Percentiles rank a stretch among this genome's conserved stretches.
These are phyloP conservation scores for Mesembrinibis cayennensis DNA, from an alignment of 2,113 vertebrate species.

Conservation along the genomic window DNA sequence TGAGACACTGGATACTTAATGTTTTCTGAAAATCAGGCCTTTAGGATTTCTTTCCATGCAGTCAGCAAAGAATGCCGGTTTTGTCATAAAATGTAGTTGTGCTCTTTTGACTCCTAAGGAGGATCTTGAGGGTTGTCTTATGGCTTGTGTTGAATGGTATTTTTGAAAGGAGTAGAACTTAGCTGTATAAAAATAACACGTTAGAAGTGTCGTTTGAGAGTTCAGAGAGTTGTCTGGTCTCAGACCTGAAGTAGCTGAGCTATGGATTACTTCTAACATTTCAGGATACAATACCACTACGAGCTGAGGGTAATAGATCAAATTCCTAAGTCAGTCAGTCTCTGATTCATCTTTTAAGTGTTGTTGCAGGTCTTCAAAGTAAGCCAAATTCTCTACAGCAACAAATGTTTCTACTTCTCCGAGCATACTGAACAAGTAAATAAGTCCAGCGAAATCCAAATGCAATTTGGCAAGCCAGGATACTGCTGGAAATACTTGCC, in stretches of 20 bases:
- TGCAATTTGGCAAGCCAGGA: neutral
- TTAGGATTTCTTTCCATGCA: neutral
- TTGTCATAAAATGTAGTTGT: neutral
- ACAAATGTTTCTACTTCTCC: neutral
- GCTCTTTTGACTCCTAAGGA: neutral
- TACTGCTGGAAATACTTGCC: slow-evolving; percentile 14
- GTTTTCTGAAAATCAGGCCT: neutral
- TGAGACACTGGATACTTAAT: neutral
- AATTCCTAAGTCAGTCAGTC: neutral
- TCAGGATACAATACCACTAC: neutral
- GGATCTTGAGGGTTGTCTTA: neutral
- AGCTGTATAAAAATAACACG: neutral
- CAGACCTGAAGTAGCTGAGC: neutral
- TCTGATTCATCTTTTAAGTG: slow-evolving; percentile 28
- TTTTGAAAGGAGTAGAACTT: neutral
- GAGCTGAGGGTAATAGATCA: neutral
- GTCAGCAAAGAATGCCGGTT: neutral
- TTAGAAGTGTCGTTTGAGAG: neutral
- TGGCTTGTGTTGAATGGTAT: neutral
- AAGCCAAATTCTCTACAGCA: slow-evolving; percentile 33
- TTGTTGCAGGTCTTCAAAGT: slow-evolving; percentile 9
- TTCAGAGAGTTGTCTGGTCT: neutral
- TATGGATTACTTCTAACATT: neutral
- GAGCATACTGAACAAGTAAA: neutral
- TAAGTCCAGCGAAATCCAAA: slow-evolving; percentile 32